Evolutionary conservation across 1,140 invertebrate genomes (phyloP).

Genomic region (Oryzaephilus surinamensis): DNA sequence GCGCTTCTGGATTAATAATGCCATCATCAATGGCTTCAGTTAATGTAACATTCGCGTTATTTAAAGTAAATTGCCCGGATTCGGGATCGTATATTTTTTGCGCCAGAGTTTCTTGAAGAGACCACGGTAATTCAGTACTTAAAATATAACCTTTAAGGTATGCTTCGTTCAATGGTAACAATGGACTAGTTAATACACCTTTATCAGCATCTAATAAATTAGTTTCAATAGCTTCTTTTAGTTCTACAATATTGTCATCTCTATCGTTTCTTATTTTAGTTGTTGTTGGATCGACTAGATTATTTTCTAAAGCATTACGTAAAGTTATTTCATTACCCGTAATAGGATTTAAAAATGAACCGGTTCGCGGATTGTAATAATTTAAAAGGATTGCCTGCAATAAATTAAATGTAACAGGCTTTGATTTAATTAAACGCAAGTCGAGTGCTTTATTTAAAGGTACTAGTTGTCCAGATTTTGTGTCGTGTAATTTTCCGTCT

Average conservation of each 20-base stretch:
- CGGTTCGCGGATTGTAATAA: constrained; percentile 63
- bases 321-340: constrained; percentile 64
- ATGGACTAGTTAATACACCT: constrained; percentile 57
- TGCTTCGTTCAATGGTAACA: constrained; percentile 62
- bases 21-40: constrained; percentile 67
- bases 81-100: constrained; percentile 69
- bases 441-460: constrained; percentile 59
- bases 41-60: constrained; percentile 59
- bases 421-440: constrained; percentile 57
- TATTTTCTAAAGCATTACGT: constrained; percentile 56
- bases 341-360: constrained; percentile 70
- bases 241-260: constrained; percentile 51
- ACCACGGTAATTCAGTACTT: constrained; percentile 64
- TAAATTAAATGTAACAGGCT: constrained; percentile 55
- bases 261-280: constrained; percentile 65
- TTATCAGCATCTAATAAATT: constrained; percentile 59
- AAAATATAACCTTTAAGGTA: constrained; percentile 67
- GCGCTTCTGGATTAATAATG: constrained; percentile 62
- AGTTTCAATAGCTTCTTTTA: constrained; percentile 56
- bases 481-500: constrained; percentile 57
- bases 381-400: constrained; percentile 68
- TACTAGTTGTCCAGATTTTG: constrained; percentile 52
- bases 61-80: constrained; percentile 63
- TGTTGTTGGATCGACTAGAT: constrained; percentile 58
- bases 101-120: constrained; percentile 75